Evolutionary conservation across 35 echinoderm and acorn worm species (phyloP).

Genomic region (Holothuria glaberrima): DNA sequence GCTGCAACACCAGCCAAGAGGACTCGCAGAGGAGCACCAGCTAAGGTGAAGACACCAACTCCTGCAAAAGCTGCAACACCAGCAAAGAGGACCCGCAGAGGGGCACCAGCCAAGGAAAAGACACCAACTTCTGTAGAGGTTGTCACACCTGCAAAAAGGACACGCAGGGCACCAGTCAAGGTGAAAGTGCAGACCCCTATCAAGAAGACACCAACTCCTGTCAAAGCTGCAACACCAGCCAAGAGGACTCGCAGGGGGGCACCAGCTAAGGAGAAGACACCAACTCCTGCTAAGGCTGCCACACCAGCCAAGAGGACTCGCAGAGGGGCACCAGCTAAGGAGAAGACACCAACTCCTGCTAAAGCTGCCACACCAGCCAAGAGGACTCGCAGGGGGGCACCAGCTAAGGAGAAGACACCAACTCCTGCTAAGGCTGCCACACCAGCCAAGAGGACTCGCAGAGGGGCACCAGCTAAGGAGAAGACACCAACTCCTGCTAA

Average conservation of each 20-base stretch:
- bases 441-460: constrained; percentile 65
- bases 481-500: neutral
- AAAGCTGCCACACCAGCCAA: constrained; percentile 19
- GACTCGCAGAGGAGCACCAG: constrained; percentile 24
- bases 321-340: constrained; percentile 41
- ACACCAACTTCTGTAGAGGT: constrained; percentile 13
- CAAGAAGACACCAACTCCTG: neutral
- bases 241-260: constrained; percentile 1
- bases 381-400: constrained; percentile 15
- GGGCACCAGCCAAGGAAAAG: neutral
- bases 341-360: neutral
- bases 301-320: constrained; percentile 68
- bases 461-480: constrained; percentile 44
- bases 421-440: constrained; percentile 59
- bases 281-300: constrained; percentile 46
- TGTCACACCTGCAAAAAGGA: constrained; percentile 45
- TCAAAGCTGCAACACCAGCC: neutral
- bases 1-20: constrained; percentile 19
- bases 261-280: too few relatives aligned
- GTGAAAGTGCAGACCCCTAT: too few relatives aligned
- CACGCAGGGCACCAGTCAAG: neutral
- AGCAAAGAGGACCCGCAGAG: constrained; percentile 33
- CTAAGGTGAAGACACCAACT: constrained; percentile 33
- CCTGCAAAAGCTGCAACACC: constrained; percentile 17
- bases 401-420: neutral